Conservation (phyloP, 2,797 vertebrate genomes). For the Acrocephalus scirpaceus region DNA sequence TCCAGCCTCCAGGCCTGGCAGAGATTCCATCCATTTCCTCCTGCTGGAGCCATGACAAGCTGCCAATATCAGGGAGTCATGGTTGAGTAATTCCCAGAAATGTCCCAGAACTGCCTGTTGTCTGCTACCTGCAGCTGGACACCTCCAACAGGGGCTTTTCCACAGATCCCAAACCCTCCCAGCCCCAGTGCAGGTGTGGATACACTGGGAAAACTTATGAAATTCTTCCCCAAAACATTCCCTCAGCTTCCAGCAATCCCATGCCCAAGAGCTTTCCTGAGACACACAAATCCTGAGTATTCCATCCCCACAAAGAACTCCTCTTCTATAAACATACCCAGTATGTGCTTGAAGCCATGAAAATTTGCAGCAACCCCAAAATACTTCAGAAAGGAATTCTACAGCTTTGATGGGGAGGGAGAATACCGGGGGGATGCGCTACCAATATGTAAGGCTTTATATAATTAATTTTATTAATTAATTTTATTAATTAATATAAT, state of each 20-base stretch:
- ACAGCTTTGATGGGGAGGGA: not conserved
- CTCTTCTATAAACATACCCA: not conserved
- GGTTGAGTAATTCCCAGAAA: not conserved
- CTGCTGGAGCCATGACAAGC: not conserved
- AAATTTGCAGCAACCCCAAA: not conserved
- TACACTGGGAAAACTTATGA: not conserved
- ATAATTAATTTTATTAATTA: no score
- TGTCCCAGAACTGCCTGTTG: not conserved
- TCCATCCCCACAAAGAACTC: not conserved
- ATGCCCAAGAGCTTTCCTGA: not conserved
- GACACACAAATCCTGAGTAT: not conserved
- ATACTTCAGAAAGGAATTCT: not conserved
- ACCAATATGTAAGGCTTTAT: not conserved
- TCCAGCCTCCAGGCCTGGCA: not conserved
- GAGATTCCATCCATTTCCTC: not conserved
- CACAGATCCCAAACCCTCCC: not conserved
- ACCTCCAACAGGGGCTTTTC: not conserved
- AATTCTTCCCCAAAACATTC: not conserved
- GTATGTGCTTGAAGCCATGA: not conserved
- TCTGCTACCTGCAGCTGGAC: not conserved
- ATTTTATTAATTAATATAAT: no score
- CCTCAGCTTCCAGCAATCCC: not conserved
- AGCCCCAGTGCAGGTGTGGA: not conserved
- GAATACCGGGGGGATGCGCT: accelerated
- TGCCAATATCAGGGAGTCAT: not conserved